Conservation (phyloP, 2,113 vertebrate genomes). For the Siniperca knerii region DNA sequence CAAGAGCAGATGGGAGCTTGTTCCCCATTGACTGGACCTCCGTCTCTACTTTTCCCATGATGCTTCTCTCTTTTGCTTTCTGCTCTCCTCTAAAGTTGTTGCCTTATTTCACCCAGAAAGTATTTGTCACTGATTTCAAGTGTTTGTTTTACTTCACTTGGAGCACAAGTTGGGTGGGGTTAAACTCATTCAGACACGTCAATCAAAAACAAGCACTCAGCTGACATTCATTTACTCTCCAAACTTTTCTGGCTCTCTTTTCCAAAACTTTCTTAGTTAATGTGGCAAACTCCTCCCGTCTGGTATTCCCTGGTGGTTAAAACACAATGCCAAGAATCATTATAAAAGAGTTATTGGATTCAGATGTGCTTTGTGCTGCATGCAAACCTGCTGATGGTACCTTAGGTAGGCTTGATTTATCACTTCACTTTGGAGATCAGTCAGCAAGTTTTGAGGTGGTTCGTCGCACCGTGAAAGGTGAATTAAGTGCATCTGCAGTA, state of each 20-base stretch:
- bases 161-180: neutral
- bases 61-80: neutral
- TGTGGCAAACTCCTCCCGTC: neutral
- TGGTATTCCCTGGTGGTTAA: neutral
- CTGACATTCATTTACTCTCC: neutral
- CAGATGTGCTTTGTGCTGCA: slow-evolving; percentile 24
- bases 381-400: slow-evolving; percentile 48
- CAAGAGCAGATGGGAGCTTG: neutral
- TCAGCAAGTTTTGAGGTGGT: slow-evolving; percentile 44
- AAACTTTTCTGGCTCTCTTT: neutral
- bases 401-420: slow-evolving; percentile 19
- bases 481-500: slow-evolving; percentile 36
- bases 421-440: neutral
- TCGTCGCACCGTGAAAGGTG: slow-evolving; percentile 11
- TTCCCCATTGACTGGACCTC: neutral
- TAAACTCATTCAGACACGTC: neutral
- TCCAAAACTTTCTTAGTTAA: slow-evolving; percentile 8
- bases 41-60: slow-evolving; percentile 18
- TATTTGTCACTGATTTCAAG: neutral
- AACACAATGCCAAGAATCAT: neutral
- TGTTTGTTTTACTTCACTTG: neutral
- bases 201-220: neutral
- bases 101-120: neutral
- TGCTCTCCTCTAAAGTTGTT: neutral
- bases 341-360: slow-evolving; percentile 12